Base-by-base conservation (phyloP, 2,113 vertebrate genomes). In the Rhipidura dahli region DNA sequence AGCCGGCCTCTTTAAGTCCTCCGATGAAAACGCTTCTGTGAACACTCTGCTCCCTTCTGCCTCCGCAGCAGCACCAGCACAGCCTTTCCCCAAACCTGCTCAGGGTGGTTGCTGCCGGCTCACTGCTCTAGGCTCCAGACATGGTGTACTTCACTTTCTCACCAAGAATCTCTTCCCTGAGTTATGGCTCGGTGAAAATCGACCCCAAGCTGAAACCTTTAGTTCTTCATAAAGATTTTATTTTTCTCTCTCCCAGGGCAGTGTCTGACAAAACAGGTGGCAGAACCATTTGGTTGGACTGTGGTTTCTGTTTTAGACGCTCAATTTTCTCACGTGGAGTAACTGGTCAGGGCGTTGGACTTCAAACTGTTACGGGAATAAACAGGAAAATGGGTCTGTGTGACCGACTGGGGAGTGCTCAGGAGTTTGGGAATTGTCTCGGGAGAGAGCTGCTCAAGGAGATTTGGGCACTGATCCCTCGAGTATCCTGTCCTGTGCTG, bases 351-450 rank as follows among this genome's bases (percentile, higher is more conserved):
- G 66, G 27, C 1, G 0, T 8, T 57, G 39, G 39, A 2, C 13
- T 64, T 39, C 3, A 3, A 1, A 2, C 21, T 31, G 7, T 44
- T 53, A 6, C 0, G 1, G 42, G 30, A 59, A 23, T 53, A 31
- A 71, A 23, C 0, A 3, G 15, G 9, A 16, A 19, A 35, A 42
- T 0, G 7, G 5, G 6, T 8, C 15, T 40, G n/a, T 45, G 64
- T 22, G 47, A 22, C 33, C 0, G 1, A 6, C 20, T 8, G 30
- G 6, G 7, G 8, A 51, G 65, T 0, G 2, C 53, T 30, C 8
- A 0, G 50, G 60, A n/a, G 16, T 24, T 15, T 9, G 5, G 15
- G 7, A n/a, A 27, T 22, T 24, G 49, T 30, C 13, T 53, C 12
- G 22, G n/a, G 14, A 49, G 28, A 27, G 27, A 65, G 2, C 15